A percentile compares a stretch with the other conserved stretches of the same genome.
phyloP scores from a whole-genome alignment of 1,140 invertebrate species.

The Aphelenchoides besseyi region DNA sequence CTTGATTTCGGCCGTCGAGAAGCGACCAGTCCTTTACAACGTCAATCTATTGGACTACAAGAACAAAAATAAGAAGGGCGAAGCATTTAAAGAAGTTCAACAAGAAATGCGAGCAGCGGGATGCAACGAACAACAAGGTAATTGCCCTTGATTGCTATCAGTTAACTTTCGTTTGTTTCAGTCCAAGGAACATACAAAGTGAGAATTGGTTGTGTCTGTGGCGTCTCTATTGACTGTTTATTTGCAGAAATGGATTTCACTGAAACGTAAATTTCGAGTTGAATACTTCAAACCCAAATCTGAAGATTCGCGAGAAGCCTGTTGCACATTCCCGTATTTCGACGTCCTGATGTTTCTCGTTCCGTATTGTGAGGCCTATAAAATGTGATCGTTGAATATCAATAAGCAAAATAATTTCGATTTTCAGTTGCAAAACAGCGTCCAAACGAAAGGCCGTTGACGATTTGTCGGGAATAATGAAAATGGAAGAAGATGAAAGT shows the following conservation, averaged over 20 bases:
- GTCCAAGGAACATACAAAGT: slow-evolving; percentile 42
- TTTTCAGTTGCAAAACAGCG: slow-evolving; percentile 33
- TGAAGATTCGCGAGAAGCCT: slow-evolving; percentile 28
- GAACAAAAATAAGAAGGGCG: slow-evolving; percentile 45
- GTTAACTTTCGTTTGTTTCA: slow-evolving; percentile 27
- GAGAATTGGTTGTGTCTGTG: too few relatives aligned
- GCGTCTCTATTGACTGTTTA: too few relatives aligned
- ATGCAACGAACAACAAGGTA: slow-evolving; percentile 42
- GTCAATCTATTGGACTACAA: slow-evolving; percentile 42
- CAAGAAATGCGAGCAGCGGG: slow-evolving; percentile 38
- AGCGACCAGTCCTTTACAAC: slow-evolving; percentile 37
- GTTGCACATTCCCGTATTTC: slow-evolving; percentile 33
- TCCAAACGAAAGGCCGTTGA: slow-evolving; percentile 31
- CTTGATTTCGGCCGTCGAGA: slow-evolving; percentile 36
- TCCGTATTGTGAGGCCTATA: slow-evolving; percentile 42
- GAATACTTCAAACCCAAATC: slow-evolving; percentile 39
- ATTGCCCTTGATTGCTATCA: neutral
- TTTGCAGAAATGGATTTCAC: slow-evolving; percentile 36
- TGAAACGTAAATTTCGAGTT: slow-evolving; percentile 41
- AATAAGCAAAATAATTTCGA: slow-evolving; percentile 17
- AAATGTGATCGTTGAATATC: slow-evolving; percentile 38
- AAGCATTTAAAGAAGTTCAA: slow-evolving; percentile 46
- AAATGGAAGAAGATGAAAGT: slow-evolving; percentile 41
- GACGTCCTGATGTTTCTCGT: slow-evolving; percentile 35
- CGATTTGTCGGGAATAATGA: slow-evolving; percentile 29